Conservation (phyloP, 1,140 invertebrate species). For the Orius laevigatus region DNA sequence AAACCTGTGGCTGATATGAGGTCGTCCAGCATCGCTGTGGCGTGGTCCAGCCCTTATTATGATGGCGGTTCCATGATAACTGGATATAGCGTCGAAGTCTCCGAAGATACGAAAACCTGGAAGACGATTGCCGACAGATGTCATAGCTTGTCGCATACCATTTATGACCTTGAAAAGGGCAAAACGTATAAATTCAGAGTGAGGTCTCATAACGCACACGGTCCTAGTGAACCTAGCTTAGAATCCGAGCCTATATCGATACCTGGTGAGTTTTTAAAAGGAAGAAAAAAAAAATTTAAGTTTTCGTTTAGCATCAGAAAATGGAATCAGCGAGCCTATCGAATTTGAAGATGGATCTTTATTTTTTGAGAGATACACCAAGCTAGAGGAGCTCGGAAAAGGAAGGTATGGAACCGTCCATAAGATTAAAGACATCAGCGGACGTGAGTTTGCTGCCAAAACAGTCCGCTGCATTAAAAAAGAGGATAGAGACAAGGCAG, state of each 20-base stretch:
- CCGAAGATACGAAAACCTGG: conserved; percentile 37
- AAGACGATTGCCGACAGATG: conserved; percentile 38
- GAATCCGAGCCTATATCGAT: conserved; percentile 34
- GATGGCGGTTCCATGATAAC: conserved; percentile 73
- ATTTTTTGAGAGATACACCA: conserved; percentile 41
- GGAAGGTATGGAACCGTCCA: conserved; percentile 64
- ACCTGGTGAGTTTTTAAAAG: conserved; percentile 8
- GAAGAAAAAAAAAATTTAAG: too few relatives aligned
- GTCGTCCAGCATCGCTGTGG: conserved; percentile 30
- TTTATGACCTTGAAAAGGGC: conserved; percentile 36
- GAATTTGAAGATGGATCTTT: conserved; percentile 33
- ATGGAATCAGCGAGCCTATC: conserved; percentile 20
- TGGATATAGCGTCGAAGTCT: conserved; percentile 64
- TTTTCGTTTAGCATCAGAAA: too few relatives aligned
- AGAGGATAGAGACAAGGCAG: conserved; percentile 69
- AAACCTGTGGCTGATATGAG: conserved; percentile 38
- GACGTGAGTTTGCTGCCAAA: conserved; percentile 71
- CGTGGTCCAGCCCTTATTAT: conserved; percentile 65
- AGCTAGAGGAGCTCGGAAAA: conserved; percentile 61
- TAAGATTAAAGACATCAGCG: conserved; percentile 49
- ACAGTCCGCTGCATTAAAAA: conserved; percentile 67
- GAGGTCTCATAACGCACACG: conserved; percentile 60
- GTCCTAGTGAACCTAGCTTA: conserved; percentile 47
- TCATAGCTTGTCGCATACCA: conserved; percentile 42
- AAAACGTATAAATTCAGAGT: conserved; percentile 53